Evolutionary conservation across 2,888 invertebrate genomes (phyloP).

Genomic region (Cephus spinipes): DNA sequence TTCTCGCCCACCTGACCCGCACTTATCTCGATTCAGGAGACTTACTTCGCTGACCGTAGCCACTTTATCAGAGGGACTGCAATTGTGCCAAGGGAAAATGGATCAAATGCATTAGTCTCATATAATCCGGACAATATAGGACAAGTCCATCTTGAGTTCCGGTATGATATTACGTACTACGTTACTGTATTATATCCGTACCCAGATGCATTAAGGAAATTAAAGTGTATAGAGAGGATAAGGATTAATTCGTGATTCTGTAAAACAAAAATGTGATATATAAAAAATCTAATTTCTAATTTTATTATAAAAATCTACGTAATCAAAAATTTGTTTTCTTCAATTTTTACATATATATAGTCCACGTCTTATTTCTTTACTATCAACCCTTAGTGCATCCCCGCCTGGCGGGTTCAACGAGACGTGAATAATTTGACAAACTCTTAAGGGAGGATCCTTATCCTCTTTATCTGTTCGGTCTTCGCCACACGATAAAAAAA

Average conservation of each 20-base stretch:
- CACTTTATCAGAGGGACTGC: slow-evolving; percentile 18
- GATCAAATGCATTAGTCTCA: slow-evolving; percentile 11
- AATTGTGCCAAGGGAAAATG: slow-evolving; percentile 21
- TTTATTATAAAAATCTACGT: too few species aligned
- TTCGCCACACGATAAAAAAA: not conserved
- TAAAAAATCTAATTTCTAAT: too few species aligned
- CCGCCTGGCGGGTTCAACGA: not conserved
- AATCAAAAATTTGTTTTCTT: too few species aligned
- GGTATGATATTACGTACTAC: not conserved
- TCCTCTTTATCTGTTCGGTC: not conserved
- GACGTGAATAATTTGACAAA: not conserved
- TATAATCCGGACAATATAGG: slow-evolving; percentile 16
- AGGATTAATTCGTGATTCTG: too few species aligned
- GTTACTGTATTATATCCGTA: not conserved
- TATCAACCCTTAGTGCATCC: slow-evolving; percentile 13
- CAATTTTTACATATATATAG: not conserved
- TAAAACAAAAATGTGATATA: too few species aligned
- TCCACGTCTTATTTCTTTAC: not conserved
- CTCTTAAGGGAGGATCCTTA: not conserved
- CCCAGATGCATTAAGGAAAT: too few species aligned
- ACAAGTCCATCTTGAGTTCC: slow-evolving; percentile 12
- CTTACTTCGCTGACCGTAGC: slow-evolving; percentile 10
- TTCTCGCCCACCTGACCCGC: slow-evolving; percentile 13
- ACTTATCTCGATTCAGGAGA: slow-evolving; percentile 20
- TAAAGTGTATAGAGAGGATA: too few species aligned